Conservation (phyloP, 2,113 vertebrate genomes). For the Sylvietta virens region DNA sequence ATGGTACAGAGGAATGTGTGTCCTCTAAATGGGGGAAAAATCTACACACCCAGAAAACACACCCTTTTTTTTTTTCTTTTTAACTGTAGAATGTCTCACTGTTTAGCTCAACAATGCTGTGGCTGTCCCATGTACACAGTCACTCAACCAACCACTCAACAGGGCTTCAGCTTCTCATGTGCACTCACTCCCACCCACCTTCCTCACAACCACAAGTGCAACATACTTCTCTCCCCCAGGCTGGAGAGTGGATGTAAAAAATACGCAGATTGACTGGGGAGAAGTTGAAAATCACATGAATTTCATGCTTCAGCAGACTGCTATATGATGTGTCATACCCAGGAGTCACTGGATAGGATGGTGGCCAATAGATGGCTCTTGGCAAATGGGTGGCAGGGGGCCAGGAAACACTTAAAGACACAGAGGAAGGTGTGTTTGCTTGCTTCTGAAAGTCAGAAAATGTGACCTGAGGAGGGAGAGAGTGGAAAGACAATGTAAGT, state of each 20-base stretch:
- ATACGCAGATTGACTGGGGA: not conserved
- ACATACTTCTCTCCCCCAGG: not conserved
- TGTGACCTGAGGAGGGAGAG: not conserved
- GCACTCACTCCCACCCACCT: not conserved
- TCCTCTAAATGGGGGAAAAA: not conserved
- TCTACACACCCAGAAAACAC: not conserved
- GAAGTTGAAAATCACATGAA: not conserved
- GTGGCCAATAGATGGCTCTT: not conserved
- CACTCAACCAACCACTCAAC: not conserved
- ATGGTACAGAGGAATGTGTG: not conserved
- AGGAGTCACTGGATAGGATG: not conserved
- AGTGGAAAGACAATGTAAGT: not conserved
- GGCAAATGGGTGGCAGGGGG: not conserved
- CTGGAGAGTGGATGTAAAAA: not conserved
- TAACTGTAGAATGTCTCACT: not conserved
- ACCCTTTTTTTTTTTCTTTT: not conserved
- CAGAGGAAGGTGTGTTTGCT: not conserved
- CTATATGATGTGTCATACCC: not conserved
- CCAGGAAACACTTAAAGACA: not conserved
- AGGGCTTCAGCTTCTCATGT: not conserved
- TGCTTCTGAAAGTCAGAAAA: not conserved
- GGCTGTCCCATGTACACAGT: not conserved
- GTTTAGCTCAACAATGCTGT: not conserved
- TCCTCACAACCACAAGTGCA: not conserved
- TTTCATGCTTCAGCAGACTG: not conserved